A percentile compares a stretch with the other conserved stretches of the same genome.
These are phyloP conservation scores for Anisognathus igniventris DNA, from an alignment of 2,797 vertebrate genomes.

Conservation along the genomic window DNA sequence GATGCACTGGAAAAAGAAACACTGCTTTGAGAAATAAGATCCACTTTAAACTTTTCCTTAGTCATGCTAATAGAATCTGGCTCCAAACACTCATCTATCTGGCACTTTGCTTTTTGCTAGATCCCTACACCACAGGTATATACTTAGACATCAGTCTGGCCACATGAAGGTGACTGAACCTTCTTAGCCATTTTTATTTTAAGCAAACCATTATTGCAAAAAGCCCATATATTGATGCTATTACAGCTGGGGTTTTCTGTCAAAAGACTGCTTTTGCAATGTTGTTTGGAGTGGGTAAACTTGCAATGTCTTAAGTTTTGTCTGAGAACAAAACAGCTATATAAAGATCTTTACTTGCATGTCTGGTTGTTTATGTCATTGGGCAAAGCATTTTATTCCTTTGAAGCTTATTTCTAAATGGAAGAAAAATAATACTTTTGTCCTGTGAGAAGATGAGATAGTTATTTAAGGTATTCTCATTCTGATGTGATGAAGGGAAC, in stretches of 20 bases:
- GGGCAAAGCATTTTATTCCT: not conserved
- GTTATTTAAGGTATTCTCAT: not conserved
- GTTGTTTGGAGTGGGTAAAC: not conserved
- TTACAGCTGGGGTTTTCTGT: not conserved
- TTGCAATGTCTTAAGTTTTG: not conserved
- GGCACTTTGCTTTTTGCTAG: not conserved
- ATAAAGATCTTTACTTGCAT: not conserved
- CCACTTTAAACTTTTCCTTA: not conserved
- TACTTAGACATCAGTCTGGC: not conserved
- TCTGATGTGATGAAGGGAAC: not conserved
- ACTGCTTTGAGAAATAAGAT: not conserved
- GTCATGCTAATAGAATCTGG: not conserved
- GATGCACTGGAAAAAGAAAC: not conserved
- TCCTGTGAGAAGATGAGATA: not conserved
- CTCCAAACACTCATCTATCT: not conserved
- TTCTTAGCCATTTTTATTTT: not conserved
- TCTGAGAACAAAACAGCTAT: not conserved
- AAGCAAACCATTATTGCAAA: not conserved
- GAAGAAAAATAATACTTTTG: not conserved
- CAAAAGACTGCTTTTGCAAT: not conserved
- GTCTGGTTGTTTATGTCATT: not conserved
- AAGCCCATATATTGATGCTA: not conserved
- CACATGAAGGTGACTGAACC: accelerated
- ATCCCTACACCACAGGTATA: not conserved
- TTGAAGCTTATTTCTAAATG: not conserved